phyloP scores from a whole-genome alignment of 2,113 vertebrate genomes.

The Turdus rufiventris region DNA sequence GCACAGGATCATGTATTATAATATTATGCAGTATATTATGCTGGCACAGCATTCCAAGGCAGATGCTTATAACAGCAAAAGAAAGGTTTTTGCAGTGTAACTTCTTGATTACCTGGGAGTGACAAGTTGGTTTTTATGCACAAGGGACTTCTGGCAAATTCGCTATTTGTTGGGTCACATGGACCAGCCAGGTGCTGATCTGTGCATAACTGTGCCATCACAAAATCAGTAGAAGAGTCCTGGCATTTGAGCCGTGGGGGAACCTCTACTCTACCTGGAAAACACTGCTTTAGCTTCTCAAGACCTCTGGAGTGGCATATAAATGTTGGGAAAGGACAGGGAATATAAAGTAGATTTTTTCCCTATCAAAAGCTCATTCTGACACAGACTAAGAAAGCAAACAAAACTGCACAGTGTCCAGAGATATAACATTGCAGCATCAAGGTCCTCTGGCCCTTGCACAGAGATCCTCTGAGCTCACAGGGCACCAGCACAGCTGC shows the following conservation, averaged over 20 bases:
- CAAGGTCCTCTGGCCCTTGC: not conserved
- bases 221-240: not conserved
- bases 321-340: not conserved
- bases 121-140: not conserved
- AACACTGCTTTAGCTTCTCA: not conserved
- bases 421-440: not conserved
- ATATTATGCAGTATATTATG: not conserved
- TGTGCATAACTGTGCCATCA: not conserved
- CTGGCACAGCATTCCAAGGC: not conserved
- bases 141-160: not conserved
- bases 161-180: not conserved
- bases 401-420: not conserved
- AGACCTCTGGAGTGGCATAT: not conserved
- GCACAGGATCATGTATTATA: not conserved
- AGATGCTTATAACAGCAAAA: not conserved
- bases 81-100: not conserved
- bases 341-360: not conserved
- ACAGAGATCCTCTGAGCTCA: not conserved
- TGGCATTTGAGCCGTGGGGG: not conserved
- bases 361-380: not conserved
- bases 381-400: not conserved
- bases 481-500: fast-evolving
- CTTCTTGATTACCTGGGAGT: not conserved
- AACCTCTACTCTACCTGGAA: not conserved
- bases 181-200: not conserved